Base-by-base conservation (phyloP, 1,140 invertebrate species). In the Macrobrachium rosenbergii region DNA sequence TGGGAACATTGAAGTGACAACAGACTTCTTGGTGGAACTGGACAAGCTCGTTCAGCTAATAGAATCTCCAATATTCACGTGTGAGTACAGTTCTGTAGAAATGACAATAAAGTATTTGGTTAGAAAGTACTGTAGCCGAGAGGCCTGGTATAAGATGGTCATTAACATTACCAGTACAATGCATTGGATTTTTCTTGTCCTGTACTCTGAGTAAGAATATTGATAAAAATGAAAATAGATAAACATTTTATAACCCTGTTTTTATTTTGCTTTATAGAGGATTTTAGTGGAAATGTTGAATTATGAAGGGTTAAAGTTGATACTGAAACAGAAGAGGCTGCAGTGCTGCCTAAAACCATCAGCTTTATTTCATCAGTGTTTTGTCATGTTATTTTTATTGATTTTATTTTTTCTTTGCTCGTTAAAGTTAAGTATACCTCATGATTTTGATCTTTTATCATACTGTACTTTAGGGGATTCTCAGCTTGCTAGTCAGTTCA, bases 41-140 rank as follows among this genome's bases (percentile, higher is more conserved):
- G 99, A 99, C 92, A 98, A 99, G 93, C 92, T 99, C 79, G 96
- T 99, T 19, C 99, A 99, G 92, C 93, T 99, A 0, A 96, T 99
- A 88, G 99, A 99, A 93, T 99, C 99, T 23, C 99, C 99, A 14
- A 99, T 99, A 92, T 99, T 99, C 93, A 97, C 98, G 88, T 98
- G 98, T 99, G 93, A 96, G 96, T 95, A 69, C 28, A 72, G 43
- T 80, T 60, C 7, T 19, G 59, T 12, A 19, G 14, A 62, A 84
- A 52, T 82, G 17, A 72, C 6, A 16, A 59, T 37, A 11, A n/a
- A n/a, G 45, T n/a, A 45, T 60, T 88, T n/a, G n/a, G n/a, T n/a
- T n/a, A n/a, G n/a, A n/a, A n/a, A n/a, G n/a, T n/a, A n/a, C n/a
- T n/a, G n/a, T n/a, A n/a, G n/a, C n/a, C n/a, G n/a, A n/a, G n/a